Evolutionary conservation across 2,797 vertebrate genomes (phyloP).

Genomic region (Bovichtus diacanthus): DNA sequence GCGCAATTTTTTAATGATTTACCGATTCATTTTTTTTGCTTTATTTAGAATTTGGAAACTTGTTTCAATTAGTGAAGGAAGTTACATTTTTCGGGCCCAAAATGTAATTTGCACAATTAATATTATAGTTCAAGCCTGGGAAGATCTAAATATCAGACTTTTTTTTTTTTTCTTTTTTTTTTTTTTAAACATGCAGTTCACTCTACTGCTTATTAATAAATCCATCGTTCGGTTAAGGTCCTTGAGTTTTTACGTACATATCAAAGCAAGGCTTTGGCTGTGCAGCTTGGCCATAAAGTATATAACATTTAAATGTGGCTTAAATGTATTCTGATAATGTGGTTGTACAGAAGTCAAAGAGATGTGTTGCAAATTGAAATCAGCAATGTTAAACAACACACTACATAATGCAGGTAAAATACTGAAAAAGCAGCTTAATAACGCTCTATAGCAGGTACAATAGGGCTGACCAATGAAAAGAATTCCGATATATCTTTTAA

Average conservation of each 20-base stretch:
- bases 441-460: not conserved
- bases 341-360: not conserved
- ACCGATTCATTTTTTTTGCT: not conserved
- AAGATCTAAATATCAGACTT: too few relatives aligned
- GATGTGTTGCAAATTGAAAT: constrained; percentile 17
- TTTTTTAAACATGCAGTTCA: too few relatives aligned
- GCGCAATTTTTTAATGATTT: not conserved
- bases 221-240: not conserved
- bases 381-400: constrained; percentile 8
- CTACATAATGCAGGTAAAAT: not conserved
- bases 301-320: constrained; percentile 6
- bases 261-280: not conserved
- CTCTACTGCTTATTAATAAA: not conserved
- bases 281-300: constrained; percentile 37
- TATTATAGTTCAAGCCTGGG: not conserved
- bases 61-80: too few relatives aligned
- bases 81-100: not conserved
- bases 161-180: too few relatives aligned
- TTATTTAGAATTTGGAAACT: not conserved
- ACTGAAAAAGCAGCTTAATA: not conserved
- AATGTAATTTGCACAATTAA: not conserved
- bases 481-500: not conserved
- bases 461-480: not conserved
- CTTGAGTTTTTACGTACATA: not conserved
- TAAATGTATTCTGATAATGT: not conserved